Percentiles rank a stretch among this genome's conserved stretches.
Evolutionary conservation across 2,797 vertebrate species (phyloP).

Genomic region (Bovichtus diacanthus): DNA sequence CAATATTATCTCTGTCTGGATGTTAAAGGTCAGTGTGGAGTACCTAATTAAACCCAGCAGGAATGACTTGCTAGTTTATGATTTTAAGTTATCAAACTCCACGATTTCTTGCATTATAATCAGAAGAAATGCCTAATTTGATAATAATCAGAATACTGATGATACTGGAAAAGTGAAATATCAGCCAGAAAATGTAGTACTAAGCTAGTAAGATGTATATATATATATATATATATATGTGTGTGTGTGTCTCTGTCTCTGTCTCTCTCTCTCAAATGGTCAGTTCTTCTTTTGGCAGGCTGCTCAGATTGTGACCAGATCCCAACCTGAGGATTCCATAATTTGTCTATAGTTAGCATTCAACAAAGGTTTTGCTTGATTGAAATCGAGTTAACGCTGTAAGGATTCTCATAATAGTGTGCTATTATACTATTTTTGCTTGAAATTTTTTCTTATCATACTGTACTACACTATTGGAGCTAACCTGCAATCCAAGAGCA

Average conservation of each 20-base stretch:
- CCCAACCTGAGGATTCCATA: slow-evolving; percentile 9
- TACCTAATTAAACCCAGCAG: neutral
- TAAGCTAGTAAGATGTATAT: no score
- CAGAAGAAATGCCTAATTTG: neutral
- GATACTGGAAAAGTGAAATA: neutral
- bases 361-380: neutral
- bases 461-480: neutral
- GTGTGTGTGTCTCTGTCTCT: no score
- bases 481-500: neutral
- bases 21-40: neutral
- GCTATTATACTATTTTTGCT: neutral
- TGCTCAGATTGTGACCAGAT: slow-evolving; percentile 1
- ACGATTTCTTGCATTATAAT: neutral
- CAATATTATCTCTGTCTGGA: neutral
- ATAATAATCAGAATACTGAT: neutral
- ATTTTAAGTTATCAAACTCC: neutral
- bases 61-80: neutral
- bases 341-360: neutral
- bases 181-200: neutral
- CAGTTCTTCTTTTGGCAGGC: slow-evolving; percentile 7
- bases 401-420: neutral
- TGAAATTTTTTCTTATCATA: no score
- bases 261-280: no score
- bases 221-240: no score
- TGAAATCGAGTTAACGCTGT: neutral